Evolutionary conservation across 37 sponge, comb jelly and placozoan genomes (phyloP), one percentile per base, ranked within the genome.

Genomic region (Beroe forskalii): DNA sequence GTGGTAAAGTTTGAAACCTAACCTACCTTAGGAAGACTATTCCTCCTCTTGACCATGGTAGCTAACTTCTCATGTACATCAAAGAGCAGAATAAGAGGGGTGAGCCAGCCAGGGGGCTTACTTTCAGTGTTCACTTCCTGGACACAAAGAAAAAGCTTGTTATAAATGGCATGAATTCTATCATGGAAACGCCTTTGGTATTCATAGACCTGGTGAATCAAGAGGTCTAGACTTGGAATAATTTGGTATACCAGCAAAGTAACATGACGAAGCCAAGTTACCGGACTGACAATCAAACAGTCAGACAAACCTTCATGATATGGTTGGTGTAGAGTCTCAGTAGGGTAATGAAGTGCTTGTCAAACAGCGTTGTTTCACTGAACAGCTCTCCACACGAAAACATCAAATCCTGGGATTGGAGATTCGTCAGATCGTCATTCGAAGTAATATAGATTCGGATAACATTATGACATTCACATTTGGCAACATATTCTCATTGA

Each of bases 11-110:
- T n/a, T n/a, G n/a, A n/a, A n/a, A n/a, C n/a, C n/a, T n/a, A 55
- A 4, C 8, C 6, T 72, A 72, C 75, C 75, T 72, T 72, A 12
- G 75, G 75, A 22, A 72, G 75, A 36, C 38, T 36, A 30, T 30
- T 72, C 39, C 75, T 27, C 31, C 75, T 23, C 33, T 72, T 32
- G 20, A 72, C 75, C 37, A 72, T 72, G 40, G 75, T 91, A 22
- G 90, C 62, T 33, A 95, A 91, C 60, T 92, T 91, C 90, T 92
- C 92, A 91, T 94, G 93, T 33, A 92, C 30, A 28, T 95, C 96
- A 69, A 95, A 24, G 24, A 95, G 36, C 31, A 94, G 80, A 39
- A 95, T 35, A 0, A 94, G 91, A 0, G 93, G 92, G 17, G 91
- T 36, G 67, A 94, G 76, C 96, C 96, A 95, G 28, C 93, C 93